These are phyloP conservation scores for Cheilinus undulatus DNA, from an alignment of 2,113 vertebrate species.

Conservation along the genomic window DNA sequence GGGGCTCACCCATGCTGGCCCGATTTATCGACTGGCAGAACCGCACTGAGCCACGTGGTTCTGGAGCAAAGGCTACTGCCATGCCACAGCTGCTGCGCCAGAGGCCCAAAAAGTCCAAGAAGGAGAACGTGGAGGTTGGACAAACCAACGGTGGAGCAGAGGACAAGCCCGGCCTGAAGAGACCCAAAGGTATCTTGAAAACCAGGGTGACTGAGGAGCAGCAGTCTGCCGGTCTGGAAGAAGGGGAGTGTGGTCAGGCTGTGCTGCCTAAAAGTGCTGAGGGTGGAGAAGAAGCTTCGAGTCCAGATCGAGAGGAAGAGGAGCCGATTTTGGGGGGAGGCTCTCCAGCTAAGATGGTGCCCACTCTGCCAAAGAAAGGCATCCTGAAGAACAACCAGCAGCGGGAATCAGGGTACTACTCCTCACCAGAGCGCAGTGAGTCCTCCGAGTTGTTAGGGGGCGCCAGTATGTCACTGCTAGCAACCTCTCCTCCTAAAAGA, in stretches of 20 bases:
- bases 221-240: conserved; percentile 87
- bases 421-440: conserved; percentile 95
- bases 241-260: conserved; percentile 79
- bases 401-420: conserved; percentile 96
- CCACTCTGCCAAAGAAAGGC: conserved; percentile 94
- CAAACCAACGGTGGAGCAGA: conserved; percentile 78
- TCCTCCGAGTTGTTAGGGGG: conserved; percentile 92
- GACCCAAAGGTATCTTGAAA: conserved; percentile 97
- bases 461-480: conserved; percentile 73
- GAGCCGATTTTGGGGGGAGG: conserved; percentile 71
- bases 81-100: conserved; percentile 82
- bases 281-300: conserved; percentile 79
- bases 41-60: conserved; percentile 81
- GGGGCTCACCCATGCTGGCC: conserved; percentile 91
- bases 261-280: conserved; percentile 55
- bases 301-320: conserved; percentile 81
- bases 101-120: conserved; percentile 94
- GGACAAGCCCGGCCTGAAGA: conserved; percentile 90
- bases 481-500: conserved; percentile 78
- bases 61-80: conserved; percentile 60
- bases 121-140: conserved; percentile 89
- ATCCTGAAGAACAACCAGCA: conserved; percentile 96
- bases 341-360: conserved; percentile 84
- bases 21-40: conserved; percentile 97
- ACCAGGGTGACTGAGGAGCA: conserved; percentile 90